Conservation (phyloP, 2,797 vertebrate genomes). For the Sarcophilus harrisii region DNA sequence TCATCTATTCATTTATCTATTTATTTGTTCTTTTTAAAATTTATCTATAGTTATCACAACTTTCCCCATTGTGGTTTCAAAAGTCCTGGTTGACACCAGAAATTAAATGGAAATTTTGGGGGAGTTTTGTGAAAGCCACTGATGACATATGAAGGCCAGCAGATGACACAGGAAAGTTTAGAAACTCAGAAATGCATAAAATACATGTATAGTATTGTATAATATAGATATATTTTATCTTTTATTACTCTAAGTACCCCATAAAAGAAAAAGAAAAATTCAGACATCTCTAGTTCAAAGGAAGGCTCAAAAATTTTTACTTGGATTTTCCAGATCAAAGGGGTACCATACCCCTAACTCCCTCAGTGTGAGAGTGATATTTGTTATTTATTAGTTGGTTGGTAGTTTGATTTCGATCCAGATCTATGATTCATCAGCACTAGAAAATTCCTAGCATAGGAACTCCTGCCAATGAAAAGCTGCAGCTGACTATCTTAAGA, state of each 20-base stretch:
- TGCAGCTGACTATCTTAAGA: background rate
- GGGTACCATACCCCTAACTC: accelerated
- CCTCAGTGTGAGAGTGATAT: background rate
- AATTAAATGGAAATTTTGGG: background rate
- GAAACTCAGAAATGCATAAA: background rate
- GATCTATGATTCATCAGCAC: background rate
- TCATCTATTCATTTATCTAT: background rate
- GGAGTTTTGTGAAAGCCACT: background rate
- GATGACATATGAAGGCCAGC: background rate
- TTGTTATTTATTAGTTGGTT: background rate
- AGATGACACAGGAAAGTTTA: background rate
- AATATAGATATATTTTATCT: no score
- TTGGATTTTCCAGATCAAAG: background rate
- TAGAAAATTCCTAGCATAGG: background rate
- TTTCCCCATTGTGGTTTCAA: background rate
- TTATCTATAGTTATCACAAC: background rate
- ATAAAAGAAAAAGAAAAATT: background rate
- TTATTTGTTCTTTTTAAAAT: background rate
- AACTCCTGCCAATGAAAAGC: background rate
- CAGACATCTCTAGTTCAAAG: background rate
- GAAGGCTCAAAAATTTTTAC: background rate
- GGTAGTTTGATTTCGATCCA: background rate
- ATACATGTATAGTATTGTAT: background rate
- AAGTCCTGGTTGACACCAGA: background rate
- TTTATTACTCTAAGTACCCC: no score